phyloP scores from a whole-genome alignment of 2,113 vertebrate species.

The Solea senegalensis region DNA sequence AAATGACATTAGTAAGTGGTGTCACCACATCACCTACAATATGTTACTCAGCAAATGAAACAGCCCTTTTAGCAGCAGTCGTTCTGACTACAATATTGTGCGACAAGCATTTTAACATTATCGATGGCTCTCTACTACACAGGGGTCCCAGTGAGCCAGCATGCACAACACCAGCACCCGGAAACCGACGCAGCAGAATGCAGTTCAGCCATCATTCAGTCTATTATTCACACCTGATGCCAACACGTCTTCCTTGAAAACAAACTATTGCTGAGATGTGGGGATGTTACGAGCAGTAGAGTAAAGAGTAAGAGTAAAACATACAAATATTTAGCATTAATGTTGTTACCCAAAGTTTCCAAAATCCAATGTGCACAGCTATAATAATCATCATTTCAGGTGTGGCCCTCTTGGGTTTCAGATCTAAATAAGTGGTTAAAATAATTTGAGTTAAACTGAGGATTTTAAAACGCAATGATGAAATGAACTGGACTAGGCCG shows the following conservation, averaged over 20 bases:
- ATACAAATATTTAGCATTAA: background rate
- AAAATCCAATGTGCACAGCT: background rate
- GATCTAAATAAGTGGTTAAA: background rate
- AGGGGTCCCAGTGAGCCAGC: background rate
- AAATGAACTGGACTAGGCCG: background rate
- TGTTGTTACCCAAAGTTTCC: too few species aligned
- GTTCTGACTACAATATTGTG: background rate
- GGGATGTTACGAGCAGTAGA: too few species aligned
- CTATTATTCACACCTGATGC: slow-evolving; percentile 1
- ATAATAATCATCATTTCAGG: background rate
- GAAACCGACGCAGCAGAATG: too few species aligned
- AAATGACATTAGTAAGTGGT: background rate
- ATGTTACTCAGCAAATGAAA: background rate
- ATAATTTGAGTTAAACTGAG: background rate
- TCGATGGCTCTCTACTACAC: background rate
- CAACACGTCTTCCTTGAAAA: background rate
- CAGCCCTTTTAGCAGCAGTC: background rate
- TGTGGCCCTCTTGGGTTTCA: background rate
- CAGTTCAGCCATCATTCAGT: too few species aligned
- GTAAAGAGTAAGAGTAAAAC: background rate
- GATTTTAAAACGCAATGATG: background rate
- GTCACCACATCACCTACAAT: background rate
- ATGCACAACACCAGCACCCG: too few species aligned
- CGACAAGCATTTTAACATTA: background rate
- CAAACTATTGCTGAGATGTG: background rate